Evolutionary conservation across 2,113 vertebrate genomes (phyloP).

Genomic region (Nerophis lumbriciformis): DNA sequence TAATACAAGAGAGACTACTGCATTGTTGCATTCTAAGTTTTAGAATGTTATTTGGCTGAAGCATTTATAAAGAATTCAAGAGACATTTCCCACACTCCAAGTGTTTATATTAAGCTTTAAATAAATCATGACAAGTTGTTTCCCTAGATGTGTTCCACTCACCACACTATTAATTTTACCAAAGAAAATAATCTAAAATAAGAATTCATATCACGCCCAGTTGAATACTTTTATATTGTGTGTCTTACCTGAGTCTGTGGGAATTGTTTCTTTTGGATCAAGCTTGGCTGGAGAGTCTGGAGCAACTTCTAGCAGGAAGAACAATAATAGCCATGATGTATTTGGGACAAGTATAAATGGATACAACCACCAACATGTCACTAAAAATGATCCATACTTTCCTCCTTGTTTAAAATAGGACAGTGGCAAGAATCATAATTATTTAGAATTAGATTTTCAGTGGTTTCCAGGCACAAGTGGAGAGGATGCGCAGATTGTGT

Average conservation of each 20-base stretch:
- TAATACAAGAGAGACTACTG: no score
- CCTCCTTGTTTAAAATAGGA: constrained; percentile 33
- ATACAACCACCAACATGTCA: constrained; percentile 30
- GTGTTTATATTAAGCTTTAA: no score
- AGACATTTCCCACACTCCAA: no score
- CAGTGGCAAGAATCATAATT: constrained; percentile 24
- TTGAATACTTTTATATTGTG: background rate
- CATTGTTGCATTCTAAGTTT: no score
- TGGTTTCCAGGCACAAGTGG: constrained; percentile 54
- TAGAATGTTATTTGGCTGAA: no score
- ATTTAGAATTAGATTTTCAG: constrained; percentile 37
- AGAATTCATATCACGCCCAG: background rate
- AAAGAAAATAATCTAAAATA: background rate
- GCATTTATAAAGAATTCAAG: no score
- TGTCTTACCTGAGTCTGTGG: constrained; percentile 65
- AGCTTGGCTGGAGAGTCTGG: constrained; percentile 43
- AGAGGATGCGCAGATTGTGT: constrained; percentile 13
- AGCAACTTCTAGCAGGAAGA: constrained; percentile 48
- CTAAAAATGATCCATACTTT: constrained; percentile 35
- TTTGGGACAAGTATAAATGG: constrained; percentile 10
- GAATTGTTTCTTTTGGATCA: constrained; percentile 52
- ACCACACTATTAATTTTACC: background rate
- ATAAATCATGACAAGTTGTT: background rate
- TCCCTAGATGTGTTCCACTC: background rate
- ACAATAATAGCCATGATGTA: constrained; percentile 1